Percentiles rank a stretch among this genome's conserved stretches.
Conservation (phyloP, 2,113 vertebrate genomes). For the Chinchilla lanigera region DNA sequence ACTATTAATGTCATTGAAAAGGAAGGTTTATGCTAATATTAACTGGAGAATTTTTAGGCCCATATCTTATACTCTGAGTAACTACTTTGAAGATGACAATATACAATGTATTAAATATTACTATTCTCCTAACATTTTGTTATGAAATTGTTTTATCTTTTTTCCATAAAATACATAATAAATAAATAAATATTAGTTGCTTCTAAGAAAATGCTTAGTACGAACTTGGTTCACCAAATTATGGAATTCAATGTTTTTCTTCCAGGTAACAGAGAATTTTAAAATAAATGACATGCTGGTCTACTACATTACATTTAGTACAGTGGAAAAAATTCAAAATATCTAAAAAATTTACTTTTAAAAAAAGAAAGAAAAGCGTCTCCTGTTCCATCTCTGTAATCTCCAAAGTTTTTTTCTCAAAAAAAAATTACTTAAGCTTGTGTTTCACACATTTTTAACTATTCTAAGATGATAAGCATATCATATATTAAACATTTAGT, state of each 20-base stretch:
- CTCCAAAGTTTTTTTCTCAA: conserved; percentile 27
- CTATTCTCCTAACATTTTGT: background rate
- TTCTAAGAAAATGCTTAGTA: conserved; percentile 53
- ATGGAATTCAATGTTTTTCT: conserved; percentile 68
- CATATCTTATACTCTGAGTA: background rate
- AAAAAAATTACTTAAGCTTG: conserved; percentile 14
- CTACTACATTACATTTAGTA: conserved; percentile 55
- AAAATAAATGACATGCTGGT: conserved; percentile 79
- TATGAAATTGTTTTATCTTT: background rate
- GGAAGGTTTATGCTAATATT: background rate
- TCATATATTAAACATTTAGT: conserved; percentile 48
- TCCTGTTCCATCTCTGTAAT: conserved; percentile 63
- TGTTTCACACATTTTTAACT: background rate
- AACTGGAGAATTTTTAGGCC: background rate
- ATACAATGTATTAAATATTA: background rate
- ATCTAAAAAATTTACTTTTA: conserved; percentile 57
- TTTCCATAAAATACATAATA: background rate
- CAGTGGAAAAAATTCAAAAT: conserved; percentile 39
- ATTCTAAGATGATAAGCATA: conserved; percentile 55
- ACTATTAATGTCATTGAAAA: background rate
- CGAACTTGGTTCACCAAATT: conserved; percentile 67
- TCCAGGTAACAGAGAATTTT: conserved; percentile 61
- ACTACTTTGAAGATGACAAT: background rate
- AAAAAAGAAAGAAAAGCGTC: background rate
- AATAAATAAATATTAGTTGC: conserved; percentile 71